Base-by-base conservation (phyloP, 92 coral and sea anemone species). In the Bergia puertoricense region DNA sequence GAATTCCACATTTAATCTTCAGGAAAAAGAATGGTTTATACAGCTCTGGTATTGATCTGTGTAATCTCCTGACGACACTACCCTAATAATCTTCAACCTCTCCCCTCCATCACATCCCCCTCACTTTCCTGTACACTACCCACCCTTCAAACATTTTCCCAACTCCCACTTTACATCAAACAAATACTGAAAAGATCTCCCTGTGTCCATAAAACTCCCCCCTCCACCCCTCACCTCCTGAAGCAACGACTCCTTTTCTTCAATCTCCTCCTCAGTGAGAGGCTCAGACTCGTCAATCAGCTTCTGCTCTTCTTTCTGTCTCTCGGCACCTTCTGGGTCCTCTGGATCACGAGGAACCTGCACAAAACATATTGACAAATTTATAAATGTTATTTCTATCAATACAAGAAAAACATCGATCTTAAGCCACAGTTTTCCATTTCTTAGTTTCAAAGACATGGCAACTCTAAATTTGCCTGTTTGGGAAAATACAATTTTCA, bases 201-300 rank as follows among this genome's bases (percentile, higher is more conserved):
- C 41, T 36, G 40, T 3, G 2, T 42, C 44, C 11, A 30, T 20
- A 2, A 16, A 4, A 9, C 39, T n/a, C 8, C 20, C 2, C 0
- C 7, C 23, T 23, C 46, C 37, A 16, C n/a, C 37, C 37, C 91
- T 76, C 65, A 97, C 99, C 92, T 97, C 99, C 92, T 96, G 97
- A 20, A 97, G 83, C 30, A 97, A 89, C 75, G 93, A 95, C 79
- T 97, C 99, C 84, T 97, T 97, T 81, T 97, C 99, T 48, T 94
- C 96, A n/a, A 89, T 86, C 85, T 97, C 99, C 69, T 90, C 98
- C 76, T 97, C 99, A 40, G 94, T 91, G 20, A 97, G 91, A 22
- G 99, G 97, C 88, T 97, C 98, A n/a, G 99, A 88, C 66, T 97
- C 99, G 71, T 97, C 99, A 81, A 97, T 94, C 82, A 95, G 91